These are phyloP conservation scores for Melanogrammus aeglefinus DNA, from an alignment of 2,797 vertebrate species.

Conservation along the genomic window DNA sequence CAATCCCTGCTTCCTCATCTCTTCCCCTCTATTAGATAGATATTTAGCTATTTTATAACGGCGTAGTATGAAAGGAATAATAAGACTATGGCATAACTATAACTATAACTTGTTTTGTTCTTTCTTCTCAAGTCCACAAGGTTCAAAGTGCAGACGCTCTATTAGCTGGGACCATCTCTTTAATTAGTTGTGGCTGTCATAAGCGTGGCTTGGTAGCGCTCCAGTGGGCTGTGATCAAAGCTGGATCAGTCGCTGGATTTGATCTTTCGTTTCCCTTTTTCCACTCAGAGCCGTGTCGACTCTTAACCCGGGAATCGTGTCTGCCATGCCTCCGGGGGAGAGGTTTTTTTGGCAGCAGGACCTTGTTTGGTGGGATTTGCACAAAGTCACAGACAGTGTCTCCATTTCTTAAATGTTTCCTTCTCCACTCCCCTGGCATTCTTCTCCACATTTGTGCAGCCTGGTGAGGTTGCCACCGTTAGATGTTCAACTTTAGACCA, in stretches of 20 bases:
- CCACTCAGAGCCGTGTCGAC: not conserved
- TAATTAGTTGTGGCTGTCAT: slow-evolving; percentile 10
- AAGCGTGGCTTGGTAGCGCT: not conserved
- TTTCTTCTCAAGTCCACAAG: not conserved
- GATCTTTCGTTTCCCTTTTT: not conserved
- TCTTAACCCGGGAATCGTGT: not conserved
- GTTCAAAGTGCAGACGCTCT: not conserved
- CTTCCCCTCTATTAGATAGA: no score
- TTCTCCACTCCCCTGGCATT: no score
- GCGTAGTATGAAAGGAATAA: no score
- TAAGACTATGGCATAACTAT: no score
- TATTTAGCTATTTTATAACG: no score
- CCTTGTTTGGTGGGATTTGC: not conserved
- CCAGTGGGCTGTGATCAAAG: slow-evolving; percentile 17
- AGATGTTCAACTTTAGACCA: no score
- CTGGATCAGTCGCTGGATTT: not conserved
- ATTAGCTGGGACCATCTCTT: slow-evolving; percentile 6
- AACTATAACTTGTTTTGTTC: no score
- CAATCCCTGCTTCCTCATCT: no score
- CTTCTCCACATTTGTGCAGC: no score
- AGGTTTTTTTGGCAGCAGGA: not conserved
- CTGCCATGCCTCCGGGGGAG: not conserved
- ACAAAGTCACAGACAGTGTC: not conserved
- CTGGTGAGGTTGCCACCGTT: no score
- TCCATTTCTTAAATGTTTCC: no score